A percentile compares a stretch with the other conserved stretches of the same genome.
phyloP scores from a whole-genome alignment of 1,140 invertebrate genomes.

The Oscheius sp. region DNA sequence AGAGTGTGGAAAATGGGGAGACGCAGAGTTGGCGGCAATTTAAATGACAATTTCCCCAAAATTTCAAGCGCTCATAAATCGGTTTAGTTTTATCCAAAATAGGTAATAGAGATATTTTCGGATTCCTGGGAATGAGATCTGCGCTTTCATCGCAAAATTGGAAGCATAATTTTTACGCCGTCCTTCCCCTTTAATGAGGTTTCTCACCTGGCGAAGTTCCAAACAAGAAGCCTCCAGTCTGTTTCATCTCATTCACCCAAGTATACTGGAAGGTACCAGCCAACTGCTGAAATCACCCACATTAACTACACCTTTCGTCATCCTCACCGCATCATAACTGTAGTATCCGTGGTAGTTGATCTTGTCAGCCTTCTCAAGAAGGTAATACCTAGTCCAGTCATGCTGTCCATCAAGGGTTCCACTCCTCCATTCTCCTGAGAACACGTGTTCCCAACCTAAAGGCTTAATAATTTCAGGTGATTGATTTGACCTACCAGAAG shows the following conservation, averaged over 20 bases:
- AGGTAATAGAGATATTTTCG: too few relatives aligned
- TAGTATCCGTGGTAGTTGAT: slow-evolving; percentile 65
- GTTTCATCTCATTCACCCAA: slow-evolving; percentile 46
- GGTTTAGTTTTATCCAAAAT: too few relatives aligned
- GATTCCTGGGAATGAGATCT: too few relatives aligned
- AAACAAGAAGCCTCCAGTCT: slow-evolving; percentile 50
- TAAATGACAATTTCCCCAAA: too few relatives aligned
- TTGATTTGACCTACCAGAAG: too few relatives aligned
- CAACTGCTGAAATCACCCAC: slow-evolving; percentile 32
- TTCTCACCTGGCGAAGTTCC: slow-evolving; percentile 53
- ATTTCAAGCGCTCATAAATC: too few relatives aligned
- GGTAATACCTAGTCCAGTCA: slow-evolving; percentile 66
- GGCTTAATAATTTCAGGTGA: too few relatives aligned
- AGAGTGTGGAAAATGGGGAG: too few relatives aligned
- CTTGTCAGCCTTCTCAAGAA: slow-evolving; percentile 63
- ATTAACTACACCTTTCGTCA: background rate
- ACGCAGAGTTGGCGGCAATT: too few relatives aligned
- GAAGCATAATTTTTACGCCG: too few relatives aligned
- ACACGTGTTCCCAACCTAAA: slow-evolving; percentile 66
- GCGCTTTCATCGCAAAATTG: too few relatives aligned
- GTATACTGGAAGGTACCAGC: slow-evolving; percentile 56
- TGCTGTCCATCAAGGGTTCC: slow-evolving; percentile 64
- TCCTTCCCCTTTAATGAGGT: too few relatives aligned
- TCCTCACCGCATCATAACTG: slow-evolving; percentile 42
- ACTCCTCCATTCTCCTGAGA: slow-evolving; percentile 63